A percentile compares a stretch with the other conserved stretches of the same genome.
These are phyloP conservation scores for Drosophila falleni DNA, from an alignment of 2,888 invertebrate species.

Conservation along the genomic window DNA sequence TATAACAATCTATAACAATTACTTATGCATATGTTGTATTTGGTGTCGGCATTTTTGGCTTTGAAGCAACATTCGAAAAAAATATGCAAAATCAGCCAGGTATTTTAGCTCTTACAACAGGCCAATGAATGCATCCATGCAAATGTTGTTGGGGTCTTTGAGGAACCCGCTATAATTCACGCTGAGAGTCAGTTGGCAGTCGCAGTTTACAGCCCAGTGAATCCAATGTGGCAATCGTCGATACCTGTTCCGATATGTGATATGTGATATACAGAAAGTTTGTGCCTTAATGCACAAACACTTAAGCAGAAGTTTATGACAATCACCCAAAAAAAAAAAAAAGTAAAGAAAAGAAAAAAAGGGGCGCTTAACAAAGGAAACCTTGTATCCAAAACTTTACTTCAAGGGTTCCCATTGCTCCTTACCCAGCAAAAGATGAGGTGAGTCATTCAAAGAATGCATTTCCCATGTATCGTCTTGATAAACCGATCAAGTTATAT, in stretches of 20 bases:
- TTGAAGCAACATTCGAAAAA: constrained; percentile 31
- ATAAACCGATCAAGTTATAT: constrained; percentile 48
- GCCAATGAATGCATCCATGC: constrained; percentile 40
- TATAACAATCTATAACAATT: constrained; percentile 45
- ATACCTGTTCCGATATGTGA: constrained; percentile 52
- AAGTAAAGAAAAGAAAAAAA: not conserved
- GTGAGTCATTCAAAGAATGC: constrained; percentile 59
- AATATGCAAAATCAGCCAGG: constrained; percentile 46
- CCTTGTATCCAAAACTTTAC: constrained; percentile 27
- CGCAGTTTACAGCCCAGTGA: constrained; percentile 30
- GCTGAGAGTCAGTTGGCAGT: constrained; percentile 22
- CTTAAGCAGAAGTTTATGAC: constrained; percentile 63
- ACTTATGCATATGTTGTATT: constrained; percentile 21
- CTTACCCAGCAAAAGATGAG: not conserved
- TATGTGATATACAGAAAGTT: constrained; percentile 21
- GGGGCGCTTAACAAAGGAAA: constrained; percentile 37
- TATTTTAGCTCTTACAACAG: constrained; percentile 42
- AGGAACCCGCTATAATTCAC: constrained; percentile 51
- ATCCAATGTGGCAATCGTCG: constrained; percentile 32
- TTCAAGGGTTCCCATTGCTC: constrained; percentile 34
- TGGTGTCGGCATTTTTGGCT: constrained; percentile 31
- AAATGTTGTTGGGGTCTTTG: constrained; percentile 26
- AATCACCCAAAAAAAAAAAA: constrained; percentile 27
- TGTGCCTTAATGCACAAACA: constrained; percentile 53
- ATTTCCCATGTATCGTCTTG: constrained; percentile 49